phyloP scores from a whole-genome alignment of 2,888 invertebrate genomes.

The Apamea monoglypha region DNA sequence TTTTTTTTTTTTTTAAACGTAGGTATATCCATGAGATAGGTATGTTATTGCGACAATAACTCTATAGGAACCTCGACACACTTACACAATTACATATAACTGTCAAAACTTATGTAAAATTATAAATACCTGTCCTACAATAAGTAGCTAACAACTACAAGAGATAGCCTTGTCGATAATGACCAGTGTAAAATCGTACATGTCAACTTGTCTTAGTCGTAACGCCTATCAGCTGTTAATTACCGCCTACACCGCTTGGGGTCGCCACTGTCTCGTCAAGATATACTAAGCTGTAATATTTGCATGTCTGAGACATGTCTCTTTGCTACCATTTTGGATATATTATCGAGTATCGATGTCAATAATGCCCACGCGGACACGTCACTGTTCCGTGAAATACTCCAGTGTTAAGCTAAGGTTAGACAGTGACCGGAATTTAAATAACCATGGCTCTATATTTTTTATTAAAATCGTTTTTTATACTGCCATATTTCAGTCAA shows the following conservation, averaged over 20 bases:
- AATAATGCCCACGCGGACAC: conserved; percentile 58
- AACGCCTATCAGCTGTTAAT: conserved; percentile 83
- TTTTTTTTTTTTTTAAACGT: background rate
- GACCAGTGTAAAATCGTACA: conserved; percentile 64
- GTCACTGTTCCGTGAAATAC: conserved; percentile 21
- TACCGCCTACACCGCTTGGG: conserved; percentile 78
- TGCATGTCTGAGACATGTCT: conserved; percentile 68
- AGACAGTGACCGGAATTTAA: conserved; percentile 2
- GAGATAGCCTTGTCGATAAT: conserved; percentile 69
- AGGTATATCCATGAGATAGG: background rate
- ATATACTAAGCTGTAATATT: conserved; percentile 62
- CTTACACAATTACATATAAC: conserved; percentile 38
- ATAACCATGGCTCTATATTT: background rate
- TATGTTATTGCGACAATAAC: background rate
- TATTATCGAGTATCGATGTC: conserved; percentile 65
- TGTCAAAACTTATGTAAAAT: conserved; percentile 65
- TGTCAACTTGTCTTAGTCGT: conserved; percentile 72
- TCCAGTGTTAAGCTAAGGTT: conserved; percentile 30
- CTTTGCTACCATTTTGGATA: conserved; percentile 70
- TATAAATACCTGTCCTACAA: conserved; percentile 53
- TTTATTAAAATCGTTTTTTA: background rate
- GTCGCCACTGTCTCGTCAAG: conserved; percentile 73
- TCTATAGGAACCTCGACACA: conserved; percentile 39
- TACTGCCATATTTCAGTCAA: background rate
- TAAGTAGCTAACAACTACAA: conserved; percentile 24